phyloP scores from a whole-genome alignment of 2,888 invertebrate species.

The Oligia strigilis region DNA sequence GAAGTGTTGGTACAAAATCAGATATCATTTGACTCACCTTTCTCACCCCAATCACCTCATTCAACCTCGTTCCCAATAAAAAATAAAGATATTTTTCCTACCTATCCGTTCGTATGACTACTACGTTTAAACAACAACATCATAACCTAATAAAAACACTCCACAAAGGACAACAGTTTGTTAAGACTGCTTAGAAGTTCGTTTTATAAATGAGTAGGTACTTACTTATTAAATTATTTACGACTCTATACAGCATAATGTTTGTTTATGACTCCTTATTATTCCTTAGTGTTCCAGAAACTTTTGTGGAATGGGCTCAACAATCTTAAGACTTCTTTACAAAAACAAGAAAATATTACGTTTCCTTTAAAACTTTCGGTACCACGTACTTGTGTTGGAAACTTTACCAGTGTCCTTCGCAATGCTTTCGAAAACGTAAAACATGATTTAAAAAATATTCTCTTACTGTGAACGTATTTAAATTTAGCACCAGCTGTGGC shows the following conservation, averaged over 20 bases:
- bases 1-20: constrained; percentile 19
- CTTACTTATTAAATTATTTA: constrained; percentile 28
- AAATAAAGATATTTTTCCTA: constrained; percentile 19
- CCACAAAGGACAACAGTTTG: constrained; percentile 29
- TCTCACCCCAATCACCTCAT: constrained; percentile 1
- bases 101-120: constrained; percentile 8
- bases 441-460: constrained; percentile 28
- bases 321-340: constrained; percentile 60
- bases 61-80: neutral
- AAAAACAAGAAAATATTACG: constrained; percentile 62
- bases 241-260: constrained; percentile 39
- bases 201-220: constrained; percentile 17
- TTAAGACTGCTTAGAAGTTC: constrained; percentile 34
- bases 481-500: constrained; percentile 25
- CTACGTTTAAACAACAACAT: constrained; percentile 1
- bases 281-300: constrained; percentile 57
- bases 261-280: constrained; percentile 58
- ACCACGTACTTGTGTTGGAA: constrained; percentile 48
- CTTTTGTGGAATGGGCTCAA: constrained; percentile 58
- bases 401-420: constrained; percentile 52
- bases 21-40: constrained; percentile 20
- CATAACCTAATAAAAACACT: constrained; percentile 27
- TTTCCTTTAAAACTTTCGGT: constrained; percentile 58
- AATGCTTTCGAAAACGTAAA: constrained; percentile 35
- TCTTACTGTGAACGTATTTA: constrained; percentile 18